These are phyloP conservation scores for Rhopilema esculentum DNA, from an alignment of 30 jellyfish, hydroid and myxozoan genomes.

Conservation along the genomic window DNA sequence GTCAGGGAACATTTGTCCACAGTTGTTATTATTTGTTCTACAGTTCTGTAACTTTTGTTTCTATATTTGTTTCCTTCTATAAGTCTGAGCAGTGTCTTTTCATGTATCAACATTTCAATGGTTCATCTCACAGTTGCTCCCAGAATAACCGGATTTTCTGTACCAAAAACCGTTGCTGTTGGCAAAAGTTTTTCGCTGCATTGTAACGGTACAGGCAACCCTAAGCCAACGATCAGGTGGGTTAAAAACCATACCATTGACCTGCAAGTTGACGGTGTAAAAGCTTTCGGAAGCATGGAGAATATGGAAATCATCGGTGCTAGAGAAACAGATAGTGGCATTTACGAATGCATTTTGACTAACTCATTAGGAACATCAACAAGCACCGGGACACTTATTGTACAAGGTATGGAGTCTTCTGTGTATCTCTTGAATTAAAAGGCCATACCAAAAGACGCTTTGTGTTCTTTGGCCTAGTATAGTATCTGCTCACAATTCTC, in stretches of 20 bases:
- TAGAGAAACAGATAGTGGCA: slow-evolving; percentile 48
- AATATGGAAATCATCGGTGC: slow-evolving; percentile 31
- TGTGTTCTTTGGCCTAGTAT: not conserved
- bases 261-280: slow-evolving; percentile 25
- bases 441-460: not conserved
- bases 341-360: slow-evolving; percentile 37
- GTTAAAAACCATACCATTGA: slow-evolving; percentile 24
- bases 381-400: slow-evolving; percentile 24
- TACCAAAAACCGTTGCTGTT: slow-evolving; percentile 19
- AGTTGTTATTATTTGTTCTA: no score
- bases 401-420: slow-evolving; percentile 37
- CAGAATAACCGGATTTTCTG: slow-evolving; percentile 18
- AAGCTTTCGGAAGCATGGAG: not conserved
- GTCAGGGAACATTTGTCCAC: no score
- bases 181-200: slow-evolving; percentile 33
- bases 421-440: not conserved
- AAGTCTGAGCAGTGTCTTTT: not conserved
- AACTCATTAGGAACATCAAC: slow-evolving; percentile 33
- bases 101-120: not conserved
- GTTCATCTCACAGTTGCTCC: slow-evolving; percentile 49
- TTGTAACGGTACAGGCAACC: slow-evolving; percentile 63
- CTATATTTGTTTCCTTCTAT: not conserved
- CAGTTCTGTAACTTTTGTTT: no score
- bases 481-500: no score
- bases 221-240: slow-evolving; percentile 44